Base-by-base conservation (phyloP, 2,797 vertebrate genomes). In the Dendrocincla fuliginosa region DNA sequence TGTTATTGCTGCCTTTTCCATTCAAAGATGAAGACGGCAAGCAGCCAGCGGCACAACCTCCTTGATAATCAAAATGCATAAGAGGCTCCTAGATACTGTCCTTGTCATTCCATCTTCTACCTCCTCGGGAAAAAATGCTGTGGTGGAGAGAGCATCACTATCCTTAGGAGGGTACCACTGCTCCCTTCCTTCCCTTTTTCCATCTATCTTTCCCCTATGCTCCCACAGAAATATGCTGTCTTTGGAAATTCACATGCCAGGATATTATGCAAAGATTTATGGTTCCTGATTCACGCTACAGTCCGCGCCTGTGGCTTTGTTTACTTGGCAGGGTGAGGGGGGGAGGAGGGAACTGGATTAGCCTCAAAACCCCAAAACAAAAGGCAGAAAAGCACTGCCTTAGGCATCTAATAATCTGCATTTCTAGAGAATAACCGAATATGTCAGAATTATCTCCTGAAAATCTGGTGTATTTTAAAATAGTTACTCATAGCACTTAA, bases 271-370 rank as follows among this genome's bases (percentile, higher is more conserved):
- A 71, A 80, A 89, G 93, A 94, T 59, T 85, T 53, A 84, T 47
- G 69, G 53, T 35, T 88, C 76, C 57, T 20, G 64, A 78, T 80
- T 84, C 82, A 86, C 1, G 3, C 82, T 74, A 20, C n/a, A 25
- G 79, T 44, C 44, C 0, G 5, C 61, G 80, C 33, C 70, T 50
- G 42, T 0, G 0, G 35, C 91, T 96, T 95, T 93, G 94, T 95
- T 95, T 94, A 88, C 30, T 89, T 90, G 89, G 82, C 87, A 91
- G 82, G 24, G 20, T 39, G 84, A 74, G 64, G 44, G 70, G 78
- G 83, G 83, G 88, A 88, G 90, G 90, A 88, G 79, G 61, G 84
- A 77, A 35, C 73, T 71, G 87, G 84, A 95, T 92, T 85, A 87
- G 69, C 73, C 79, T 92, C 37, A 67, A 67, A 95, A 68, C 46